Conservation (phyloP, 2,797 vertebrate genomes). For the Rhinatrema bivittatum region DNA sequence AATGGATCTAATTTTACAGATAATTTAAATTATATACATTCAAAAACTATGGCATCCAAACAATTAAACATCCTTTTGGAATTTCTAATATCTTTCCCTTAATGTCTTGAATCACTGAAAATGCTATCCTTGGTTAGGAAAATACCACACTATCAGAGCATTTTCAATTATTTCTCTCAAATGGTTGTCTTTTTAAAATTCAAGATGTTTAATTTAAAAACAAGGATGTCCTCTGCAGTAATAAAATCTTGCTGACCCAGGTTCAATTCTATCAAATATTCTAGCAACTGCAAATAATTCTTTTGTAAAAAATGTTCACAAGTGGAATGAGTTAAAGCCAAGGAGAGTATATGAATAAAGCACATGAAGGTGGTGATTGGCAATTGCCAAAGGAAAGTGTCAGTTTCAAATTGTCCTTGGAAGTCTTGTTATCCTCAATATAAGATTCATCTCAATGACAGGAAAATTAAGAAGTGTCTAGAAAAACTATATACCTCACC, state of each 20-base stretch:
- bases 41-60: too few relatives aligned
- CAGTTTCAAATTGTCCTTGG: conserved; percentile 32
- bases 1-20: too few relatives aligned
- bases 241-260: conserved; percentile 34
- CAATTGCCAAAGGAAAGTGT: conserved; percentile 31
- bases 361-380: conserved; percentile 16
- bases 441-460: conserved; percentile 22
- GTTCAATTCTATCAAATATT: conserved; percentile 34
- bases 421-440: conserved; percentile 32
- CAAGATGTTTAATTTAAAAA: conserved; percentile 23
- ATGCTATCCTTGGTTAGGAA: conserved; percentile 25
- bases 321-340: conserved; percentile 32
- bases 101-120: too few relatives aligned
- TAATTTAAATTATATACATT: too few relatives aligned
- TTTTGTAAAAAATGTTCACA: conserved; percentile 36
- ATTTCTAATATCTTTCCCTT: too few relatives aligned
- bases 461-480: conserved; percentile 17
- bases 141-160: conserved; percentile 13
- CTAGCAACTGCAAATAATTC: conserved; percentile 36
- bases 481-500: conserved; percentile 10
- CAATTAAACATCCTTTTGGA: too few relatives aligned
- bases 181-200: conserved; percentile 19
- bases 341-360: not conserved
- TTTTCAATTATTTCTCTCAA: conserved; percentile 3
- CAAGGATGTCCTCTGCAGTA: conserved; percentile 20